phyloP scores from a whole-genome alignment of 2,888 invertebrate genomes.

The Netelia melanura region DNA sequence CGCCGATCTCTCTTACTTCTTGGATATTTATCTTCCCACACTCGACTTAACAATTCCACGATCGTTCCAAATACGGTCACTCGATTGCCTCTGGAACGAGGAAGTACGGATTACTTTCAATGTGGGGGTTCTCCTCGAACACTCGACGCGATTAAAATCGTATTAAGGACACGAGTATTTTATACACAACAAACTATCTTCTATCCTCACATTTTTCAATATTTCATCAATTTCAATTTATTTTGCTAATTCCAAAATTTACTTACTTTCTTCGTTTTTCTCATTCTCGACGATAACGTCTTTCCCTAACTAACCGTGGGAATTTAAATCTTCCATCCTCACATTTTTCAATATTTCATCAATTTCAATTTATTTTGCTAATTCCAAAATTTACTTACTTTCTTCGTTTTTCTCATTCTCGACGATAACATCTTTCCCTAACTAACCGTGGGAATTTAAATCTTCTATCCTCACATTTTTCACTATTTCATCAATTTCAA shows the following conservation, averaged over 20 bases:
- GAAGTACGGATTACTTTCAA: constrained; percentile 57
- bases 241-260: neutral
- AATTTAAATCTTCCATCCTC: neutral
- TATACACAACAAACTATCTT: neutral
- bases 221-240: neutral
- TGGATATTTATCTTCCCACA: constrained; percentile 67
- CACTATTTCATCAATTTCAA: too few relatives aligned
- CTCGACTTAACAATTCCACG: constrained; percentile 60
- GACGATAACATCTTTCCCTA: constrained; percentile 30
- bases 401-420: neutral
- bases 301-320: constrained; percentile 47
- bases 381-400: too few relatives aligned
- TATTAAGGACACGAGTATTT: constrained; percentile 51
- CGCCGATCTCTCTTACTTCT: constrained; percentile 45
- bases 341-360: too few relatives aligned
- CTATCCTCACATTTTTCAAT: neutral
- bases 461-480: too few relatives aligned
- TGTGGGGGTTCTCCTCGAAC: constrained; percentile 23
- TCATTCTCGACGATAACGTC: constrained; percentile 15
- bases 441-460: constrained; percentile 46
- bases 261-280: neutral
- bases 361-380: too few relatives aligned
- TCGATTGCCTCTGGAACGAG: constrained; percentile 55
- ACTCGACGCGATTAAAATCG: constrained; percentile 61
- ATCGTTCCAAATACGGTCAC: constrained; percentile 66